Base-by-base conservation (phyloP, 2,888 invertebrate species). In the Drosophila diplacantha region DNA sequence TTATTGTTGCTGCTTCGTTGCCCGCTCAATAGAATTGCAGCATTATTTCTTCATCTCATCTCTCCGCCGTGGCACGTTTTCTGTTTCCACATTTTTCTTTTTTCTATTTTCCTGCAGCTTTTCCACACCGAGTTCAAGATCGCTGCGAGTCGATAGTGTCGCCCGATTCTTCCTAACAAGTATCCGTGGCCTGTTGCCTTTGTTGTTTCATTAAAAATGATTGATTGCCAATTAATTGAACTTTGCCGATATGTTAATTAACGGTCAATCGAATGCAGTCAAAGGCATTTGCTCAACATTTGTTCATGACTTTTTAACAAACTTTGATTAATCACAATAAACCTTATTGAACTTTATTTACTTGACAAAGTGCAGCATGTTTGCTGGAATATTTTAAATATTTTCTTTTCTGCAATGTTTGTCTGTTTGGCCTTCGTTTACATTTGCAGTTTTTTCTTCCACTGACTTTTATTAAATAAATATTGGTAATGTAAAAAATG, bases 201-300 rank as follows among this genome's bases (percentile, higher is more conserved):
- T 55, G 69, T 66, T 70, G 70, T 79, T 82, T 84, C 85, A 83
- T 85, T 84, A 85, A 83, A 85, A 81, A 82, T 84, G 85, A 84
- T 84, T 83, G 84, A 84, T 85, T 81, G 83, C 69, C 83, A 81
- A 84, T 83, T 84, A 84, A 84, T 84, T 85, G 79, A 83, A 85
- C 74, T 83, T 72, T 75, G 78, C 75, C 85, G 77, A 85, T 85
- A 85, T 85, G 84, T 84, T 83, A 84, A 83, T 82, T 73, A 77
- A 77, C 71, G 64, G 54, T 51, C 69, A 77, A 74, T 81, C 69
- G 71, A 58, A 70, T 69, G 68, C 61, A 64, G 58, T 63, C 65
- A 53, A 57, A 52, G 24, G 39, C 18, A 8, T 22, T 12, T 41
- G 41, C 46, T 41, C 24, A 46, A 41, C 47, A 54, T 47, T 66